A percentile compares a stretch with the other conserved stretches of the same genome.
These are phyloP conservation scores for Aelia acuminata DNA, from an alignment of 2,888 invertebrate species.

Conservation along the genomic window DNA sequence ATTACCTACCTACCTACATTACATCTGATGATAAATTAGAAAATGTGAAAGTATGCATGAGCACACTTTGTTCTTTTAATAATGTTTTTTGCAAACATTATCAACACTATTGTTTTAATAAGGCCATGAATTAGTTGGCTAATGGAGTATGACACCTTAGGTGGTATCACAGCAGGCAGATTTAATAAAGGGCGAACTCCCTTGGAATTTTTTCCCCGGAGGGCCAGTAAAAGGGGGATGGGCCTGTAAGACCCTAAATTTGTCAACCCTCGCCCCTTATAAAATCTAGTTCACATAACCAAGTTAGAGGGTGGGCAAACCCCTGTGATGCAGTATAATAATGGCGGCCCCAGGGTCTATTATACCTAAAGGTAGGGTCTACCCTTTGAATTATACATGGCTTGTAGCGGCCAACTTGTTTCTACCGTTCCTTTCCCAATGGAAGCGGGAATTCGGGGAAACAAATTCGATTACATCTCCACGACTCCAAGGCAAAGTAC, in stretches of 20 bases:
- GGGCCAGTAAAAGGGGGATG: background rate
- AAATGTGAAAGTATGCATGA: no score
- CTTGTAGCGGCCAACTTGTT: conserved; percentile 18
- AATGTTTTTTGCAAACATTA: no score
- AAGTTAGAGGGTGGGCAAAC: conserved; percentile 13
- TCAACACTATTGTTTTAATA: background rate
- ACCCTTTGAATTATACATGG: conserved; percentile 13
- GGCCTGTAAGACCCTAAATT: conserved; percentile 23
- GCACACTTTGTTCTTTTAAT: no score
- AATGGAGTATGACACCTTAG: background rate
- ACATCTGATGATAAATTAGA: no score
- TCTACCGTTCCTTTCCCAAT: background rate
- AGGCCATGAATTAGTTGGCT: background rate
- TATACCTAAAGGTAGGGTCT: conserved; percentile 4
- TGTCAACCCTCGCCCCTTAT: conserved; percentile 47
- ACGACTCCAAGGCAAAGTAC: conserved; percentile 3
- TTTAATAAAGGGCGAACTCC: background rate
- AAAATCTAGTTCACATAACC: conserved; percentile 48
- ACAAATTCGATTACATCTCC: conserved; percentile 43
- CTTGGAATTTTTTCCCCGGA: conserved; percentile 20
- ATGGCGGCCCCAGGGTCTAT: background rate
- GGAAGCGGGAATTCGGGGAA: conserved; percentile 9
- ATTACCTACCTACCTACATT: no score
- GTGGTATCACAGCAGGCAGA: conserved; percentile 27
- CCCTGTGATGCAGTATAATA: conserved; percentile 33